Base-by-base conservation (phyloP, 2,797 vertebrate genomes). In the Arrhamphus sclerolepis region DNA sequence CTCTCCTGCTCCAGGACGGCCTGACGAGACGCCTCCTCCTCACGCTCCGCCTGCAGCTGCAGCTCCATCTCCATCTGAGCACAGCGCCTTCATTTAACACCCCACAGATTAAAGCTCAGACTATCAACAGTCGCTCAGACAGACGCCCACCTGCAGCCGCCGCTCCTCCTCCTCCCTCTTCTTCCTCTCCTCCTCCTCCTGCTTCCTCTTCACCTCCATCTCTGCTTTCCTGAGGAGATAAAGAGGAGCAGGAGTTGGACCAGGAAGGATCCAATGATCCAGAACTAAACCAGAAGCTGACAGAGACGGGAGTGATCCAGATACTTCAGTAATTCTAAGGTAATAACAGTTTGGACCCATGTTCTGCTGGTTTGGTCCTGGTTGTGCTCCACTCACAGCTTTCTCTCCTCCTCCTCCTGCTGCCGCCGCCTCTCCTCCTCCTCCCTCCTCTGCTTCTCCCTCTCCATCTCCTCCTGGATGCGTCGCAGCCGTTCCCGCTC, bases 381-480 rank as follows among this genome's bases (percentile, higher is more conserved):
- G n/a, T n/a, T n/a, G n/a, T n/a, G n/a, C n/a, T 13, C 2, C 7
- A 69, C 66, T 96, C 73, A 98, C 97, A 95, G 84, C 0, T 90
- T 85, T 41, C 96, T 86, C 0, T 98, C 96, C 3, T 95, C 94
- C 56, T 95, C 95, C 17, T 97, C 97, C 87, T 95, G 95, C 57
- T 81, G 90, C 49, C 94, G 93, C 0, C 72, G 89, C 14, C 66
- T 76, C 43, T 98, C 95, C 21, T 98, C 96, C 65, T 96, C 94
- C 65, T 97, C 94, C 19, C 91, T 94, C 67, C 95, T 93, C 84
- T 87, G 93, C 73, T 70, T 93, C 84, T 99, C 97, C 43, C 81
- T 89, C 73, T 97, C 95, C 97, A 99, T 99, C 84, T 99, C 97
- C 71, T 97, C 95, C 81, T 97, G 95, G 81, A 99, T 98, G 42